Evolutionary conservation across 2,888 invertebrate genomes (phyloP).

Genomic region (Hypercompe scribonia): DNA sequence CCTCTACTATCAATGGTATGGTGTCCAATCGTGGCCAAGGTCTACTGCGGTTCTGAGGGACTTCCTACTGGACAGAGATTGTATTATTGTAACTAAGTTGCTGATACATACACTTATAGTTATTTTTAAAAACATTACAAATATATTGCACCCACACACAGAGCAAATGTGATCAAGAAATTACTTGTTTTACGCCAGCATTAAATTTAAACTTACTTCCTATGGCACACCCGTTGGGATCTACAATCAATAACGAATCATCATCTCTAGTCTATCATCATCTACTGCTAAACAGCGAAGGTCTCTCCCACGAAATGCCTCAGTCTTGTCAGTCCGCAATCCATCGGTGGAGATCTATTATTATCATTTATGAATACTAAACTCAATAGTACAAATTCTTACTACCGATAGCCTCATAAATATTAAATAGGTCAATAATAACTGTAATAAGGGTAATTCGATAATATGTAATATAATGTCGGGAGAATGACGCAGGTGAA

Average conservation of each 20-base stretch:
- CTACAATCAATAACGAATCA: no score
- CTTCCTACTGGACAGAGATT: background rate
- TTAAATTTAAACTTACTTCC: no score
- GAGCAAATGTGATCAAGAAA: no score
- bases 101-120: background rate
- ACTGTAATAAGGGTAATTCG: background rate
- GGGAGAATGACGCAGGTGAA: background rate
- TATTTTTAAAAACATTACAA: background rate
- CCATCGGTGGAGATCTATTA: no score
- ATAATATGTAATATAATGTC: conserved; percentile 6
- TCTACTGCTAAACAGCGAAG: no score
- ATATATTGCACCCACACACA: no score
- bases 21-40: background rate
- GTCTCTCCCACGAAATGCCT: no score
- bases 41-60: background rate
- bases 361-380: background rate
- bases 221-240: no score
- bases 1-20: background rate
- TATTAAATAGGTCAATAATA: background rate
- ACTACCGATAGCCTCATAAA: background rate
- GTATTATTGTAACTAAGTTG: background rate
- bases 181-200: no score
- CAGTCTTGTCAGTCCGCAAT: no score
- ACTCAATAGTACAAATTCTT: background rate
- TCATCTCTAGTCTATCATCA: no score